Evolutionary conservation across 2,113 vertebrate species (phyloP), one percentile per base, ranked within the genome.

Genomic region (Cephalopterus ornatus): DNA sequence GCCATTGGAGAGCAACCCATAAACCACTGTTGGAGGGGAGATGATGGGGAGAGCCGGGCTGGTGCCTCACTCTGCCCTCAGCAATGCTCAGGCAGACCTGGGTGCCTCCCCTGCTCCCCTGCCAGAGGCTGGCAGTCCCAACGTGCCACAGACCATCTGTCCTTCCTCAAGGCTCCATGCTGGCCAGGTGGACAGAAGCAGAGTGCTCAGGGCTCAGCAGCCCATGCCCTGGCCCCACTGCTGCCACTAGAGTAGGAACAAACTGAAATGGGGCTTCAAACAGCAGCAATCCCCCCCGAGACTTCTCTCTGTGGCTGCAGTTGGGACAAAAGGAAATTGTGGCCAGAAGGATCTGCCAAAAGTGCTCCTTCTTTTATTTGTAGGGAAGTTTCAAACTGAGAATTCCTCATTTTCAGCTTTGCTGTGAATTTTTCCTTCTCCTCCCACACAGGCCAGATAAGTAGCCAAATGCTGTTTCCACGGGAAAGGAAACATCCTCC

Each of bases 171-270:
- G 30, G 37, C 66, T 72, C 32, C 13, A 2, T 2, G 11, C 55
- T 9, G 24, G 37, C n/a, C 41, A 41, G 52, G 8, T 14, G 5
- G 33, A 22, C 14, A 21, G 41, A 41, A 81, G n/a, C 11, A 53
- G 16, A 14, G 22, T 42, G 26, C 33, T 59, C 1, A 0, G 37
- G 21, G 53, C 22, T 59, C 22, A 17, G 22, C 0, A 0, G 50
- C 22, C 52, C 5, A 0, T 61, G 49, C 4, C 28, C 5, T 16
- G 7, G 33, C 8, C 23, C 42, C 33, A 12, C 4, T 44, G 5
- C 6, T 37, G n/a, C 15, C 68, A 67, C 26, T 22, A 3, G 21
- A 76, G 56, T 30, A 44, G 85, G 14, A 88, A 24, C 30, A 91
- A 79, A 59, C 14, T 0, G 2, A 67, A 59, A 32, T 8, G 6